Conservation (phyloP, 2,797 vertebrate genomes). For the Dendrocincla tyrannina region DNA sequence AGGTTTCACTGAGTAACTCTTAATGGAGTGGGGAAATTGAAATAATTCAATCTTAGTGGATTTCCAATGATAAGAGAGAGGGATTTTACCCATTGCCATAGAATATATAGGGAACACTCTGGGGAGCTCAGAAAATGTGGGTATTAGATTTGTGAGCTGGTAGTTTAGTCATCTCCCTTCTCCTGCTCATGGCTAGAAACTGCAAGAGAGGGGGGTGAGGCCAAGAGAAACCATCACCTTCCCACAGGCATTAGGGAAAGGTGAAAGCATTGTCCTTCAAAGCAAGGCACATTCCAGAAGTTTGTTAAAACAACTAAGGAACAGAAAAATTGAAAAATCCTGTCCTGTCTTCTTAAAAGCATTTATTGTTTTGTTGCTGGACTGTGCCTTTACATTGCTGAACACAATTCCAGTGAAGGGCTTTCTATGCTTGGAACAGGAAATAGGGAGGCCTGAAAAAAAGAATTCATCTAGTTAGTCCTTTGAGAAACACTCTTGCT, state of each 20-base stretch:
- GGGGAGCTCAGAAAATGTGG: background rate
- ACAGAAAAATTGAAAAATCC: background rate
- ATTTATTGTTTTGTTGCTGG: background rate
- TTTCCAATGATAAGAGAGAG: background rate
- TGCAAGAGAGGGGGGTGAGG: background rate
- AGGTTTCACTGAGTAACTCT: background rate
- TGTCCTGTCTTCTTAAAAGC: background rate
- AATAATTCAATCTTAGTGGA: background rate
- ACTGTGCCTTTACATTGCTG: background rate
- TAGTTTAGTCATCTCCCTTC: background rate
- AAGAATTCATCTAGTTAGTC: background rate
- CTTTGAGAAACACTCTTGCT: background rate
- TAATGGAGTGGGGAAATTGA: background rate
- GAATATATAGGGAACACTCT: background rate
- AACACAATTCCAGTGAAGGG: background rate
- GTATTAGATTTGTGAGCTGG: background rate
- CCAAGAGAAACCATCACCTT: background rate
- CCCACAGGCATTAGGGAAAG: background rate
- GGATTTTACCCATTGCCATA: background rate
- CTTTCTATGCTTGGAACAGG: background rate
- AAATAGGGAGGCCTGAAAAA: background rate
- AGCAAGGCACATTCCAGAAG: background rate
- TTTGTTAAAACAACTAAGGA: background rate
- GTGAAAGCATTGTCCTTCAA: background rate
- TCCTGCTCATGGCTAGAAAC: background rate